A percentile compares a stretch with the other conserved stretches of the same genome.
Conservation (phyloP, 2,113 vertebrate genomes). For the human region DNA sequence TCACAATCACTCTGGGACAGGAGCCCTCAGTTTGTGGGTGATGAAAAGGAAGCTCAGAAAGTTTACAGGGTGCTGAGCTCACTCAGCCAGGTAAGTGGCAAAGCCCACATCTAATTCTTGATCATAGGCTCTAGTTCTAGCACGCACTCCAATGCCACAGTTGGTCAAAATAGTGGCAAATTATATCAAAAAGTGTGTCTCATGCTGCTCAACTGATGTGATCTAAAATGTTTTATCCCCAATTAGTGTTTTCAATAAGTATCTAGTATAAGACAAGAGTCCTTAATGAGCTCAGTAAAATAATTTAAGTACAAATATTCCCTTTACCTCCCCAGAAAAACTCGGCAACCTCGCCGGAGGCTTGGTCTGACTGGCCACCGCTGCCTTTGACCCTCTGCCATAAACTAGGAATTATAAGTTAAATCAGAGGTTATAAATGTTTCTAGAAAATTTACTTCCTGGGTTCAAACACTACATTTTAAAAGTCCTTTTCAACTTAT, state of each 20-base stretch:
- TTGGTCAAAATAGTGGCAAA: not conserved
- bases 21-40: not conserved
- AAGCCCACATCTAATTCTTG: not conserved
- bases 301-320: not conserved
- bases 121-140: not conserved
- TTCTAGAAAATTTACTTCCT: not conserved
- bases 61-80: not conserved
- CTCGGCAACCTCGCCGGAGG: accelerated
- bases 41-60: not conserved
- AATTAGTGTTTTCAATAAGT: not conserved
- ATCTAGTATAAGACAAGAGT: not conserved
- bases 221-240: not conserved
- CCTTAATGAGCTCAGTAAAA: not conserved
- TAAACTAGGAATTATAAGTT: not conserved
- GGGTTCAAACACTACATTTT: not conserved
- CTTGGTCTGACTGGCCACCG: accelerated
- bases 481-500: not conserved
- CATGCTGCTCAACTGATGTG: not conserved
- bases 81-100: not conserved
- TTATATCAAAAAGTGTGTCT: not conserved
- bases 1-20: not conserved
- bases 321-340: not conserved
- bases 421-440: not conserved
- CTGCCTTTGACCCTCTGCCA: not conserved
- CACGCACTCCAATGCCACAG: not conserved